Evolutionary conservation across 2,888 invertebrate genomes (phyloP).

Genomic region (Bellardia bayeri): DNA sequence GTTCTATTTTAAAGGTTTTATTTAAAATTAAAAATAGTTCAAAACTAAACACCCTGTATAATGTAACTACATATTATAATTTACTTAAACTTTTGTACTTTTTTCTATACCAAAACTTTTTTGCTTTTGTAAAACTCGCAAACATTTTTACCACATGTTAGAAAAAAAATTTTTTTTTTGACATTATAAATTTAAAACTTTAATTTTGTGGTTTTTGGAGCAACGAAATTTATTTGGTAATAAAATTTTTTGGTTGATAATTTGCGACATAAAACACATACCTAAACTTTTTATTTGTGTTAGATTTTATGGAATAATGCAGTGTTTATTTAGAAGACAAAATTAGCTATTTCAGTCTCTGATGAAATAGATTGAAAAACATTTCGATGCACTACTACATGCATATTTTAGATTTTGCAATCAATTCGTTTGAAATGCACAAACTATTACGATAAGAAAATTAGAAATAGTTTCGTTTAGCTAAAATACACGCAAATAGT

Average conservation of each 20-base stretch:
- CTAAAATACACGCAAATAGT: background rate
- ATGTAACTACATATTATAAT: too few species aligned
- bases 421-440: too few species aligned
- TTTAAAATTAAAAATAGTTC: too few species aligned
- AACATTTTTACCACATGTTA: conserved; percentile 11
- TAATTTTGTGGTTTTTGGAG: conserved; percentile 19
- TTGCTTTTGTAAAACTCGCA: background rate
- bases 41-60: too few species aligned
- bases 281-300: too few species aligned
- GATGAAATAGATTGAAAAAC: too few species aligned
- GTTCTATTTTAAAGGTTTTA: too few species aligned
- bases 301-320: background rate
- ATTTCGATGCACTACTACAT: too few species aligned
- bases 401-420: too few species aligned
- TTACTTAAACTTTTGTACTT: background rate
- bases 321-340: background rate
- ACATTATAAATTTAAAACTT: conserved; percentile 4
- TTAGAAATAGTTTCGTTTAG: too few species aligned
- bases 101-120: background rate
- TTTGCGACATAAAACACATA: background rate
- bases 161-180: background rate
- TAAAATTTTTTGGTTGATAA: background rate
- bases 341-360: too few species aligned
- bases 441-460: too few species aligned
- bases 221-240: background rate